phyloP scores from a whole-genome alignment of 2,113 vertebrate genomes.

The Hemiprocne comata region DNA sequence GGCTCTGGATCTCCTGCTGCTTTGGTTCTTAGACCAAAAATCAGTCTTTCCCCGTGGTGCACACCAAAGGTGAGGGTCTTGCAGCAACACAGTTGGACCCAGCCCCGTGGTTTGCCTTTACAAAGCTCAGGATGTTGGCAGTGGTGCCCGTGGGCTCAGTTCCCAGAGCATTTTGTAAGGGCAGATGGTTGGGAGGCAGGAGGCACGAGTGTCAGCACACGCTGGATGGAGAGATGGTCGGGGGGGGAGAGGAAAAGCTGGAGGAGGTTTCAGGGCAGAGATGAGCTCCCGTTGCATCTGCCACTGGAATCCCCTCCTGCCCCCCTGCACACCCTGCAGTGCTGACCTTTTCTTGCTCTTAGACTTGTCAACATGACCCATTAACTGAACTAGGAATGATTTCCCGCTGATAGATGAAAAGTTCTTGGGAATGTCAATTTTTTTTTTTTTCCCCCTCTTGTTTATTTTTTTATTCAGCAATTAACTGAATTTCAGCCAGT shows the following conservation, averaged over 20 bases:
- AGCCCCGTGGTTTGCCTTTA: not conserved
- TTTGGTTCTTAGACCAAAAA: not conserved
- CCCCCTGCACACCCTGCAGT: not conserved
- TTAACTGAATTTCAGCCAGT: not conserved
- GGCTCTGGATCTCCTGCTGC: not conserved
- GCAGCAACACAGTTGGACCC: not conserved
- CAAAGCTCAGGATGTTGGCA: not conserved
- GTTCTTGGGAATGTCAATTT: slow-evolving; percentile 4
- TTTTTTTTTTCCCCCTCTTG: not conserved
- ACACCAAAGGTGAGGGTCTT: not conserved
- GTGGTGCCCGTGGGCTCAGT: not conserved
- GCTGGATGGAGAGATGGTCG: not conserved
- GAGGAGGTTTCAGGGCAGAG: not conserved
- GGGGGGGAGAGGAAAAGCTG: not conserved
- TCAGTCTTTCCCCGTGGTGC: not conserved
- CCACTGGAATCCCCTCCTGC: not conserved
- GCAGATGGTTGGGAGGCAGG: slow-evolving; percentile 53
- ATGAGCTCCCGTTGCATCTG: not conserved
- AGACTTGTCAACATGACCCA: not conserved
- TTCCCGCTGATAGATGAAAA: not conserved
- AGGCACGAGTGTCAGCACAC: not conserved
- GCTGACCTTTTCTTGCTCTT: slow-evolving; percentile 46
- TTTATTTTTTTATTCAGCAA: not conserved
- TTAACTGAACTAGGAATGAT: not conserved
- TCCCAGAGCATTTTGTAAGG: slow-evolving; percentile 54